A percentile compares a stretch with the other conserved stretches of the same genome.
These are phyloP conservation scores for Thunnus albacares DNA, from an alignment of 2,797 vertebrate species.

Conservation along the genomic window DNA sequence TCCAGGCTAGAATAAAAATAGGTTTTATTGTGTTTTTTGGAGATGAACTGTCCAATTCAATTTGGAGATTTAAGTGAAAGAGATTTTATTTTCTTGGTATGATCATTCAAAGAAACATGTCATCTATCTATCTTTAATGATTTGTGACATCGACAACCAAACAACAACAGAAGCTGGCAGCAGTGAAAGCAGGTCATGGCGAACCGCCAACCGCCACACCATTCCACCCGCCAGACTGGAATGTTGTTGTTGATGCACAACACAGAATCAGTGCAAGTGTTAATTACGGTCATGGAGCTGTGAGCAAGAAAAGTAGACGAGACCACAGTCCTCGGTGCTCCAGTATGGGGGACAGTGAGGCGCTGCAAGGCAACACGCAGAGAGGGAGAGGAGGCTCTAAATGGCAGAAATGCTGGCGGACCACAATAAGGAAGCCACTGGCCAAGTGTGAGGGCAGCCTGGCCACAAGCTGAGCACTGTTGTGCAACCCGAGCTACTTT, in stretches of 20 bases:
- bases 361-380: constrained; percentile 38
- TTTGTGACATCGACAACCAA: constrained; percentile 45
- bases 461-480: constrained; percentile 74
- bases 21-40: constrained; percentile 45
- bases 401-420: constrained; percentile 79
- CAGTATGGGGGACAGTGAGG: constrained; percentile 41
- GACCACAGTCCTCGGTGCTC: constrained; percentile 77
- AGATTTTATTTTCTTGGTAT: constrained; percentile 29
- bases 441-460: constrained; percentile 81
- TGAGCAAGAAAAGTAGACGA: constrained; percentile 77
- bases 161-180: constrained; percentile 70
- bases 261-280: constrained; percentile 79
- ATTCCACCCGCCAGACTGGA: constrained; percentile 80
- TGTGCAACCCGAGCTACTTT: constrained; percentile 72
- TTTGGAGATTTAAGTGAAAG: constrained; percentile 35
- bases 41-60: constrained; percentile 31
- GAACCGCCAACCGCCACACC: constrained; percentile 56
- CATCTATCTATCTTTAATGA: constrained; percentile 33
- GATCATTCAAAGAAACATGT: constrained; percentile 31
- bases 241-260: constrained; percentile 85
- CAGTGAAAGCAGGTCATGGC: constrained; percentile 62
- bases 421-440: constrained; percentile 82
- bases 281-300: constrained; percentile 85
- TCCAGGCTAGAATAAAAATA: constrained; percentile 44
- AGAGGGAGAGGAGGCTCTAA: constrained; percentile 75